These are phyloP conservation scores for Baryphthengus martii DNA, from an alignment of 2,113 vertebrate species.

Conservation along the genomic window DNA sequence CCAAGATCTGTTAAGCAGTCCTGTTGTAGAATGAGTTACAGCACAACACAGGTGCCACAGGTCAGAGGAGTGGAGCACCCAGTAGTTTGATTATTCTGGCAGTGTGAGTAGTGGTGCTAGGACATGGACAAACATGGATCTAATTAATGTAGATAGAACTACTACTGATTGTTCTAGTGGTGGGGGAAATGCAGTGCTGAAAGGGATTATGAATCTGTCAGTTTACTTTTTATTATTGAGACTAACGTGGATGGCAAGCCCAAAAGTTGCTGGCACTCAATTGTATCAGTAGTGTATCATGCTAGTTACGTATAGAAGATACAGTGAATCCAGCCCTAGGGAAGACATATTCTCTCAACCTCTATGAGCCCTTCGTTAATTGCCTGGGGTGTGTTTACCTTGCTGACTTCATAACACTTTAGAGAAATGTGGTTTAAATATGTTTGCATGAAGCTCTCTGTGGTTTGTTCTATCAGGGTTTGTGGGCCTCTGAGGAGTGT, in stretches of 20 bases:
- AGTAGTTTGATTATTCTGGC: background rate
- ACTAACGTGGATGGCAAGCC: background rate
- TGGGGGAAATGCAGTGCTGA: background rate
- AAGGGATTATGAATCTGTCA: background rate
- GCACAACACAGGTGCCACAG: fast-evolving
- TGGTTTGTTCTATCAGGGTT: background rate
- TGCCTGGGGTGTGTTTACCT: background rate
- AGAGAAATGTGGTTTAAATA: background rate
- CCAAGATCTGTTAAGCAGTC: background rate
- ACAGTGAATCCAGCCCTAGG: background rate
- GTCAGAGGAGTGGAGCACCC: background rate
- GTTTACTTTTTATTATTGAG: background rate
- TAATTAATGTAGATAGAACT: background rate
- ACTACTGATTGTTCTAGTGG: background rate
- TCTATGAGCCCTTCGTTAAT: background rate
- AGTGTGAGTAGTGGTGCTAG: background rate
- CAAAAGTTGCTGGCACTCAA: fast-evolving
- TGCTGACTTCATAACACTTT: background rate
- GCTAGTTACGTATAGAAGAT: background rate
- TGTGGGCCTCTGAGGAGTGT: background rate
- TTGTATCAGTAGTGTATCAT: background rate
- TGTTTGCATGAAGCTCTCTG: background rate
- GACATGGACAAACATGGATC: background rate
- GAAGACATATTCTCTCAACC: background rate
- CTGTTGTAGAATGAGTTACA: background rate